Evolutionary conservation across 2,888 invertebrate genomes (phyloP).

Genomic region (Chloromyia formosa): DNA sequence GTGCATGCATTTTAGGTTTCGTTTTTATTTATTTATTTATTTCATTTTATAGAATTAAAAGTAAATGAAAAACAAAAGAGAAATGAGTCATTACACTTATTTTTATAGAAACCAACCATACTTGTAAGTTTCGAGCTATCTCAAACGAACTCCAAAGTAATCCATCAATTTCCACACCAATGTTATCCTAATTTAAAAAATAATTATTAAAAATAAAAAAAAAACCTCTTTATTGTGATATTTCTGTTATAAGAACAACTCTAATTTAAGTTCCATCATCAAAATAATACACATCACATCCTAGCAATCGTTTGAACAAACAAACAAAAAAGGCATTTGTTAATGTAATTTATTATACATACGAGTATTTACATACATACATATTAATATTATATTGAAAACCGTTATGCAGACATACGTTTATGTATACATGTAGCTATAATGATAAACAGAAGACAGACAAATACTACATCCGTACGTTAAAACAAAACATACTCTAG

Average conservation of each 20-base stretch:
- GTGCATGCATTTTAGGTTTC: too few relatives aligned
- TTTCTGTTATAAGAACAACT: slow-evolving; percentile 24
- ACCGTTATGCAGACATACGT: slow-evolving; percentile 10
- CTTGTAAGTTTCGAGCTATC: neutral
- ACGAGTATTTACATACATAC: neutral
- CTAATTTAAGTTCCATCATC: slow-evolving; percentile 15
- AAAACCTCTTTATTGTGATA: slow-evolving; percentile 14
- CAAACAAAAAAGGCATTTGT: slow-evolving; percentile 1
- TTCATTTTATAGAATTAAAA: too few relatives aligned
- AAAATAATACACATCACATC: slow-evolving; percentile 3
- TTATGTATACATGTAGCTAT: too few relatives aligned
- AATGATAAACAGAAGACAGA: too few relatives aligned
- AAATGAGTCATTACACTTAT: too few relatives aligned
- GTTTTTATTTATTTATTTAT: too few relatives aligned
- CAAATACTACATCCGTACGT: too few relatives aligned
- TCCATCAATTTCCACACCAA: neutral
- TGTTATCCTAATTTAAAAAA: too few relatives aligned
- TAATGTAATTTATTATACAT: slow-evolving; percentile 29
- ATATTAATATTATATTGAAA: neutral
- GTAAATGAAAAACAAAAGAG: too few relatives aligned
- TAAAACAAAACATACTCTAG: neutral
- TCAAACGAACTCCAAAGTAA: neutral
- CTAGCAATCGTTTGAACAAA: slow-evolving; percentile 16
- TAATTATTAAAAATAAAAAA: too few relatives aligned
- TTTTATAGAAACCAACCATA: neutral